Evolutionary conservation across 2,888 invertebrate species (phyloP), one percentile per base, ranked within the genome.

Genomic region (Agrochola lota): DNA sequence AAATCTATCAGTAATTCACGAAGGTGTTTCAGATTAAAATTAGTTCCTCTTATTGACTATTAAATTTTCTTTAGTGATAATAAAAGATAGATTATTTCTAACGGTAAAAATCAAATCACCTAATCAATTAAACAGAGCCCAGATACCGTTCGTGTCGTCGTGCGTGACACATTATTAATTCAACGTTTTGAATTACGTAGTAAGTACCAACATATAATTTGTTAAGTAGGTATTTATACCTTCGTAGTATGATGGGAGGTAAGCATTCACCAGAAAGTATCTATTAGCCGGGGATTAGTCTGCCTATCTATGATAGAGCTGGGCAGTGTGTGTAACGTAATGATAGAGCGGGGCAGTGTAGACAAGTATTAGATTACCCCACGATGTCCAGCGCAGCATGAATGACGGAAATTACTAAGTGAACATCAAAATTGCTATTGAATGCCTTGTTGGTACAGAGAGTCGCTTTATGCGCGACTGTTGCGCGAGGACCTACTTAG

Each of bases 151-250:
- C 63, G 62, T 43, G 43, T 9, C 9, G 43, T 11, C 43, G 43
- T 78, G 57, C 77, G 66, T 67, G 52, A 20, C 57, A 62, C 83
- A 63, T 83, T 68, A 78, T 59, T 26, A 67, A 78, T 78, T 63
- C 66, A 81, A 57, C 1, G 30, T 20, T 69, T 60, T 59, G 15
- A 35, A 15, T 55, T 57, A 69, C n/a, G 11, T 23, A 35, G n/a
- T 49, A 52, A 17, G n/a, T 49, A 52, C 0, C 0, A 30, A 23
- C 11, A 7, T n/a, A 35, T 69, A 35, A 55, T 40, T 69, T 69
- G 77, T 64, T 62, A 77, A 49, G 55, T 70, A 40, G 40, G 40
- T 40, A 55, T 77, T 66, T 60, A 59, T 43, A 23, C 23, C 15
- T 57, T 62, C 15, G 23, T 43, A 5, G 5, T 68, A 6, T 70